These are phyloP conservation scores for Acinonyx jubatus DNA, from an alignment of 2,113 vertebrate genomes.

Conservation along the genomic window DNA sequence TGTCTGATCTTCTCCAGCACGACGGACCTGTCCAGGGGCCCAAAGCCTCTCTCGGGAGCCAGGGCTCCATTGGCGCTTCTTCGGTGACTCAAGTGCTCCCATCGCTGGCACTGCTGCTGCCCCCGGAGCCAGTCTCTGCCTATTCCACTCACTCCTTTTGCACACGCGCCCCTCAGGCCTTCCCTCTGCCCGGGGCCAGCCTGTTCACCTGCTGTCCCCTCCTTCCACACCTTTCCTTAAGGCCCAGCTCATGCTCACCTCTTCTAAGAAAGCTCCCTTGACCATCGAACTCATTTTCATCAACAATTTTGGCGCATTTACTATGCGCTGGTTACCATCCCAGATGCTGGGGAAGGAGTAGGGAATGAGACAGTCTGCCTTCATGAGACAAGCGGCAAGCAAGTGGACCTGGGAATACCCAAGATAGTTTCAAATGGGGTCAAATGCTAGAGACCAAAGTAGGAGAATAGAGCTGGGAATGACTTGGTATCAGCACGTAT, in stretches of 20 bases:
- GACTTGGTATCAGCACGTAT: accelerated
- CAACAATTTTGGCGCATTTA: not conserved
- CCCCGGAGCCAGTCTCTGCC: accelerated
- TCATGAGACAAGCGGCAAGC: not conserved
- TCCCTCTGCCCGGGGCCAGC: accelerated
- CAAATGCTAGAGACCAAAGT: accelerated
- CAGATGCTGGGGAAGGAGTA: not conserved
- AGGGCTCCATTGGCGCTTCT: not conserved
- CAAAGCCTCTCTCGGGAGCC: not conserved
- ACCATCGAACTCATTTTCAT: not conserved
- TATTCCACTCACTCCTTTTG: accelerated
- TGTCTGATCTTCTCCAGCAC: not conserved
- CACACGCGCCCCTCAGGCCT: accelerated
- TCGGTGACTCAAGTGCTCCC: not conserved
- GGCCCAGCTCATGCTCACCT: not conserved
- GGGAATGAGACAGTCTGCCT: accelerated
- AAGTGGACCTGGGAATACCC: accelerated
- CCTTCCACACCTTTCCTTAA: not conserved
- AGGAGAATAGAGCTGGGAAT: not conserved
- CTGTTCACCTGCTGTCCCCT: not conserved
- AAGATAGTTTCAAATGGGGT: accelerated
- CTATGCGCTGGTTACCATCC: accelerated
- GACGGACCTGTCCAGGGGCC: not conserved
- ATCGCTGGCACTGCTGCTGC: accelerated
- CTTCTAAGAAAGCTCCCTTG: not conserved